A percentile compares a stretch with the other conserved stretches of the same genome.
phyloP scores from a whole-genome alignment of 2,113 vertebrate genomes.

The Aspidoscelis tigris region DNA sequence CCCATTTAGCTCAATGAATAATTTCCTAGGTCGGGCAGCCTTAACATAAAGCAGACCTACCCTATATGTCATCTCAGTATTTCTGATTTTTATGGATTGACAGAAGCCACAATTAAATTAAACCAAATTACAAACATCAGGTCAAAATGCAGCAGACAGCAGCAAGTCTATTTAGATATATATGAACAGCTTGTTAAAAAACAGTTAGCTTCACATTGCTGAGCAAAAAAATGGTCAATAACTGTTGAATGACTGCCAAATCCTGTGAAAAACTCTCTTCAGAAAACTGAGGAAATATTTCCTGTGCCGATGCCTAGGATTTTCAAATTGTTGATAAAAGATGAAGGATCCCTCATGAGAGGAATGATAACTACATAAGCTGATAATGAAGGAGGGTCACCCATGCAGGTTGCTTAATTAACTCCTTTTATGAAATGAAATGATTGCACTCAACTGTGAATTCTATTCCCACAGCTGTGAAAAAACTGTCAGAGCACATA shows the following conservation, averaged over 20 bases:
- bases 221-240: not conserved
- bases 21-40: no score
- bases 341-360: slow-evolving; percentile 27
- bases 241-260: not conserved
- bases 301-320: not conserved
- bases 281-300: slow-evolving; percentile 13
- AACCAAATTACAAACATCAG: not conserved
- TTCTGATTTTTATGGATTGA: not conserved
- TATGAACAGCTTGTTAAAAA: not conserved
- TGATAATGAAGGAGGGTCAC: slow-evolving; percentile 36
- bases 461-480: slow-evolving; percentile 12
- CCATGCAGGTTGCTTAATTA: slow-evolving; percentile 55
- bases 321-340: slow-evolving; percentile 26
- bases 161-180: not conserved
- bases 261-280: not conserved
- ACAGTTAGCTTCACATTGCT: not conserved
- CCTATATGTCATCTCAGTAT: not conserved
- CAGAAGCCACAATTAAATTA: not conserved
- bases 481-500: not conserved
- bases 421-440: slow-evolving; percentile 49
- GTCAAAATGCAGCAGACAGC: not conserved
- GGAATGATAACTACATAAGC: slow-evolving; percentile 39
- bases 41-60: no score
- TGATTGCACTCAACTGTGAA: not conserved
- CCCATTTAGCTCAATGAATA: no score